Conservation (phyloP, 2,113 vertebrate genomes). For the Neolamprologus sp. region DNA sequence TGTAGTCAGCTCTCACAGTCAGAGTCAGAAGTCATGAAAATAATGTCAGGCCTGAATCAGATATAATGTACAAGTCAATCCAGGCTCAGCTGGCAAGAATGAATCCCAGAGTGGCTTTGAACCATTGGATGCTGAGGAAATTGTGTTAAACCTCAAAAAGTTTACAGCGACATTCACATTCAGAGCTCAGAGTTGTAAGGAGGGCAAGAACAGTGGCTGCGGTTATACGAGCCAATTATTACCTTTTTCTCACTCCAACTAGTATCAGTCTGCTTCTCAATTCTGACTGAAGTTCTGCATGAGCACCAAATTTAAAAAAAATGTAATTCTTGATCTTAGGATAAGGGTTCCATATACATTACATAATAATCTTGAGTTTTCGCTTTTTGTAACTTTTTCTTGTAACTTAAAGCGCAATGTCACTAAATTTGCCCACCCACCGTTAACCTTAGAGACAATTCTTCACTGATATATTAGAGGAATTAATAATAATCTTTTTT, state of each 20-base stretch:
- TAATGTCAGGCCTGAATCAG: conserved; percentile 5
- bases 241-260: not conserved
- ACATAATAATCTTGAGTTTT: not conserved
- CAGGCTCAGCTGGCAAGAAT: not conserved
- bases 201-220: not conserved
- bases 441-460: not conserved
- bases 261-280: not conserved
- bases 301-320: not conserved
- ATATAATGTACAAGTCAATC: conserved; percentile 3
- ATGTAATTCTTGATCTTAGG: not conserved
- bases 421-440: not conserved
- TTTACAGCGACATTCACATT: not conserved
- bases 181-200: not conserved
- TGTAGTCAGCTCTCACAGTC: conserved; percentile 5
- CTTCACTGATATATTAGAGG: not conserved
- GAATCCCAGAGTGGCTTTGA: not conserved
- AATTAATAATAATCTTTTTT: not conserved
- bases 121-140: not conserved
- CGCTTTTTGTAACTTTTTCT: not conserved
- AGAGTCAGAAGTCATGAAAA: conserved; percentile 2
- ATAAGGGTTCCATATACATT: not conserved
- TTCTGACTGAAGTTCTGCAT: not conserved
- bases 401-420: not conserved
- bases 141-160: not conserved
- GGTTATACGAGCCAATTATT: not conserved